Base-by-base conservation (phyloP, 2,888 invertebrate genomes). In the Cerastis leucographa region DNA sequence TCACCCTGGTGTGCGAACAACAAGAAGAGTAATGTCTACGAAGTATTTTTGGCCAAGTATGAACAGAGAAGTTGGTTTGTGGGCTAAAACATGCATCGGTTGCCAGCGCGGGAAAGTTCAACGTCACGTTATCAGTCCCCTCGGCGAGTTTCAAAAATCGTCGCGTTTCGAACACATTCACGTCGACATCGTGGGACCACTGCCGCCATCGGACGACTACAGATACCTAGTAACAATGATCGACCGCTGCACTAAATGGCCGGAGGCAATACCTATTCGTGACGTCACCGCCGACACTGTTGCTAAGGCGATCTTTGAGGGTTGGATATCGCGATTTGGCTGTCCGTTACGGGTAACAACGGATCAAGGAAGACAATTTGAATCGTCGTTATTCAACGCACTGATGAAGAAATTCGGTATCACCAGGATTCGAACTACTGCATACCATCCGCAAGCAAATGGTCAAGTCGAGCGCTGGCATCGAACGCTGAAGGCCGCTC, bases 161-260 rank as follows among this genome's bases (percentile, higher is more conserved):
- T 6, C 44, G 5, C 65, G 71, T 0, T 76, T 76, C n/a, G 71
- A 76, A 71, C 71, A 71, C 17, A 6, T 76, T 14, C 76, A 67
- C 35, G n/a, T 72, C 1, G 71, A 76, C 44, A 69, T 68, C n/a
- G n/a, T n/a, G n/a, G n/a, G n/a, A n/a, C n/a, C n/a, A n/a, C 51
- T 77, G 4, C 56, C 56, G 2, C 68, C 64, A 29, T 77, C 77
- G 2, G 56, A 69, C 40, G 77, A 73, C 25, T 73, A 72, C 22
- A 42, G 68, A 54, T 76, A 72, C 25, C 40, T 68, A 14, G 51
- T 72, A 0, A 77, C 76, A 0, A 77, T 72, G 46, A 72, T 77
- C 22, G 68, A 72, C 49, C 72, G 72, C 56, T 72, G 72, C n/a
- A 77, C 76, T 7, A 67, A 68, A 68, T 77, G 76, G 76, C 71